These are phyloP conservation scores for Hypena proboscidalis DNA, from an alignment of 2,888 invertebrate species.

Conservation along the genomic window DNA sequence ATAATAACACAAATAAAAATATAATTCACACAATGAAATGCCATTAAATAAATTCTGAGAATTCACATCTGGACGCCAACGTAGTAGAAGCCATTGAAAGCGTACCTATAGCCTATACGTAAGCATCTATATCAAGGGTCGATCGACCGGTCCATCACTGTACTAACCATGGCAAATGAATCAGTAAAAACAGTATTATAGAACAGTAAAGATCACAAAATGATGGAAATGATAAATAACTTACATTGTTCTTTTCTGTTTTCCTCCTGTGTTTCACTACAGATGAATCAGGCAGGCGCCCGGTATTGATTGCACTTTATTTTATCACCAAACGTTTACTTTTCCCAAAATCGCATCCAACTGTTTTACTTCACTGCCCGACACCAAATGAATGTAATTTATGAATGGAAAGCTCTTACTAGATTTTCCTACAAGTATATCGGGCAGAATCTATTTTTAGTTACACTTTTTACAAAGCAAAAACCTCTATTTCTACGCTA, in stretches of 20 bases:
- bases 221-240: slow-evolving; percentile 17
- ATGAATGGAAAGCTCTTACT: slow-evolving; percentile 74
- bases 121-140: slow-evolving; percentile 16
- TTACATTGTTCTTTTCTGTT: slow-evolving; percentile 42
- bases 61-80: neutral
- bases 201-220: neutral
- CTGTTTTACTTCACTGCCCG: slow-evolving; percentile 67
- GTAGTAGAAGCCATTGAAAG: slow-evolving; percentile 11
- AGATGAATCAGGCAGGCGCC: slow-evolving; percentile 22
- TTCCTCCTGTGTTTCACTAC: slow-evolving; percentile 14
- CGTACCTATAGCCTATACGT: slow-evolving; percentile 17
- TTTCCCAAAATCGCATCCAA: slow-evolving; percentile 55
- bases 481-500: slow-evolving; percentile 32
- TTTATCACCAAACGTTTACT: slow-evolving; percentile 38
- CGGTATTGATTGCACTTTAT: slow-evolving; percentile 40
- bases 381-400: slow-evolving; percentile 74
- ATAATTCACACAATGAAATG: no score
- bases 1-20: no score
- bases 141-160: slow-evolving; percentile 14
- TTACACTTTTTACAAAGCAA: slow-evolving; percentile 43
- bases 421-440: slow-evolving; percentile 63
- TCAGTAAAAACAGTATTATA: no score
- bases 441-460: slow-evolving; percentile 71
- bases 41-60: neutral
- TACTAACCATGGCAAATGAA: neutral